These are phyloP conservation scores for Ginglymostoma cirratum DNA, from an alignment of 2,113 vertebrate species.

Conservation along the genomic window DNA sequence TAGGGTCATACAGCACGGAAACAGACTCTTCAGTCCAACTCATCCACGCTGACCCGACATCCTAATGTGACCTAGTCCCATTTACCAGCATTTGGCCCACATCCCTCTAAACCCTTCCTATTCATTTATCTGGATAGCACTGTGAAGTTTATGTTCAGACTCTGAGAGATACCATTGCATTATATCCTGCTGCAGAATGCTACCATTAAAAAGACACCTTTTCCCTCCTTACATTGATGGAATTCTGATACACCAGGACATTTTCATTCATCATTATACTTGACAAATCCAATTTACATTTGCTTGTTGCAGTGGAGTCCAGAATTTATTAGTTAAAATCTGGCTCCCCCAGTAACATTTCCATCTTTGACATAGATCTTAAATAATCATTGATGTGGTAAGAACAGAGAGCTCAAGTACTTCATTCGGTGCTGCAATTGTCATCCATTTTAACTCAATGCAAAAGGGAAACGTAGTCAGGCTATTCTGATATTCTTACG, in stretches of 20 bases:
- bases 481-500: neutral
- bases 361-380: neutral
- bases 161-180: neutral
- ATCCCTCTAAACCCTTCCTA: neutral
- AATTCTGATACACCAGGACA: neutral
- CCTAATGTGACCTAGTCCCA: too few relatives aligned
- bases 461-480: neutral
- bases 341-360: neutral
- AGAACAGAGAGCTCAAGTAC: neutral
- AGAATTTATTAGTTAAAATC: neutral
- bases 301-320: neutral
- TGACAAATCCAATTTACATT: neutral
- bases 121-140: too few relatives aligned
- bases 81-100: too few relatives aligned
- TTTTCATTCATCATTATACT: neutral
- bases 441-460: neutral
- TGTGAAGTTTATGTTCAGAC: neutral
- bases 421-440: neutral
- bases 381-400: neutral
- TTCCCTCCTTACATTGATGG: too few relatives aligned
- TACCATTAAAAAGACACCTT: neutral
- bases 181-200: neutral
- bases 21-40: too few relatives aligned
- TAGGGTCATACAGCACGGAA: too few relatives aligned
- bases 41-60: too few relatives aligned